phyloP scores from a whole-genome alignment of 2,113 vertebrate genomes.

The Emydura subglobosa region DNA sequence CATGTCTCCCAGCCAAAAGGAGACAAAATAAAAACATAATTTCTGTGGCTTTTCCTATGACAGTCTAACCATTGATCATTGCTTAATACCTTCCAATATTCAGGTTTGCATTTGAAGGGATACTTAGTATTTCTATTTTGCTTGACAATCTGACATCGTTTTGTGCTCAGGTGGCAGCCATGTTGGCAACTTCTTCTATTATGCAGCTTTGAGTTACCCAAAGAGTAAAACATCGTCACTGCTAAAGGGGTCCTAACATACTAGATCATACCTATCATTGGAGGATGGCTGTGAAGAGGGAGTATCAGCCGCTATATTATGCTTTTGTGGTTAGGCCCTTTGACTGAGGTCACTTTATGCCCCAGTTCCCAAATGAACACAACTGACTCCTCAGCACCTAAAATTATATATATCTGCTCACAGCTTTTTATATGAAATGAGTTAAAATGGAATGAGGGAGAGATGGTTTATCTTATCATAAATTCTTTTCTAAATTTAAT shows the following conservation, averaged over 20 bases:
- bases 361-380: neutral
- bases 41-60: neutral
- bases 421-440: neutral
- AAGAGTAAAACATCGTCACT: neutral
- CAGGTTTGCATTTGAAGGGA: neutral
- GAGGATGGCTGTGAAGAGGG: neutral
- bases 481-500: neutral
- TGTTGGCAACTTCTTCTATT: neutral
- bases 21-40: neutral
- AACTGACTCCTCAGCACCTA: neutral
- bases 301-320: neutral
- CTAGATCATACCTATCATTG: neutral
- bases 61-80: neutral
- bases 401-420: neutral
- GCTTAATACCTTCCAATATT: neutral
- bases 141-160: neutral
- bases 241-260: neutral
- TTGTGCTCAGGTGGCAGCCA: neutral
- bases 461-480: neutral
- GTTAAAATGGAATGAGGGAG: neutral
- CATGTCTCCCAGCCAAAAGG: neutral
- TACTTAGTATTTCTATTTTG: neutral
- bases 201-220: neutral
- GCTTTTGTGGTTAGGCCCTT: neutral
- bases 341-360: neutral